phyloP scores from a whole-genome alignment of 2,888 invertebrate species.

The Baccha elongata region DNA sequence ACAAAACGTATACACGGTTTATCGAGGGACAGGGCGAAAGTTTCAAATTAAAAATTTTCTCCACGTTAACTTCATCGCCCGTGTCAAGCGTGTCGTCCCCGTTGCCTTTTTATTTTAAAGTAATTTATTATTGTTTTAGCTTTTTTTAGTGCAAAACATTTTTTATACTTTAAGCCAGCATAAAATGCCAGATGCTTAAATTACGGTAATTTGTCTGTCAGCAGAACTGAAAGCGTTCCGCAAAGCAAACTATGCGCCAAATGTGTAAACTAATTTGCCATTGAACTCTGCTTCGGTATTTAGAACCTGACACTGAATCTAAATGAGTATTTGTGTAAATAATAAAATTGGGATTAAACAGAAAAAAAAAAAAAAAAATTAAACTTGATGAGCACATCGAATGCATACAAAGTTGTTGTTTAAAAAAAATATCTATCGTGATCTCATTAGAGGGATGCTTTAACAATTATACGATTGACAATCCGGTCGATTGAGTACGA shows the following conservation, averaged over 20 bases:
- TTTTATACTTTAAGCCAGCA: neutral
- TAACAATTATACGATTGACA: conserved; percentile 50
- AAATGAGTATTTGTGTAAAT: conserved; percentile 48
- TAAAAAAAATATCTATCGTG: conserved; percentile 44
- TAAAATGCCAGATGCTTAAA: conserved; percentile 34
- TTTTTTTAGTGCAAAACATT: conserved; percentile 53
- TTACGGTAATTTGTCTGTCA: conserved; percentile 52
- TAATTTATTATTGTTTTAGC: conserved; percentile 62
- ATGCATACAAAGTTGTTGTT: neutral
- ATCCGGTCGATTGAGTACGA: conserved; percentile 24
- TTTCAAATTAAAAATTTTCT: conserved; percentile 62
- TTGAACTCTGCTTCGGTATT: conserved; percentile 61
- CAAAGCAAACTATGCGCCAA: conserved; percentile 33
- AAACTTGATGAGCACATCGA: conserved; percentile 25
- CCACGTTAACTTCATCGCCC: conserved; percentile 45
- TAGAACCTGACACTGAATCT: conserved; percentile 51
- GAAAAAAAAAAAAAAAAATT: conserved; percentile 9
- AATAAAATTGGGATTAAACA: conserved; percentile 29
- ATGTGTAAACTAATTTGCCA: conserved; percentile 62
- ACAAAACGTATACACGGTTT: neutral
- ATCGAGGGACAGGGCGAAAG: conserved; percentile 45
- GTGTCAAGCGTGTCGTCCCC: neutral
- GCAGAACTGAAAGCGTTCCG: neutral
- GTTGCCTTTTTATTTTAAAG: conserved; percentile 14
- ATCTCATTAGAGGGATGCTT: conserved; percentile 66